Evolutionary conservation across 1,140 invertebrate genomes (phyloP), one percentile per base, ranked within the genome.

Genomic region (Lutraria rhynchaena): DNA sequence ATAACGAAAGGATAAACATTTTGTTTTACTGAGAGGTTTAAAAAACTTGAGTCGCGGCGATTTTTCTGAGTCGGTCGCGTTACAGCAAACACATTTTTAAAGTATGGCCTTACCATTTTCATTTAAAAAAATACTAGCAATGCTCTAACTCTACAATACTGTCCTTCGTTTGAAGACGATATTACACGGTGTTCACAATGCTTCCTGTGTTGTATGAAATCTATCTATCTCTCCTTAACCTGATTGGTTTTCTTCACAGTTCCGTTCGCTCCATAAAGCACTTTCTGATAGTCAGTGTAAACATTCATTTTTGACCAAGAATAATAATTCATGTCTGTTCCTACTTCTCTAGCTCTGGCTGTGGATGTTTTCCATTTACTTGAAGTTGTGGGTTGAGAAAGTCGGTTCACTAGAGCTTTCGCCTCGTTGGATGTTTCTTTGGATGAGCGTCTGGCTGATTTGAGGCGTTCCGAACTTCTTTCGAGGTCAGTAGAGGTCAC

Each of bases 231-330:
- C 49, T 67, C 63, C 24, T 67, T 67, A 13, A 44, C 29, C 19
- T 27, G 44, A 22, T 67, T 67, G 31, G 35, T 29, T 24, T 49
- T 53, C 46, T 70, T 80, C 1, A 29, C 51, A 13, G 53, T 55
- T 11, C 76, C 76, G 22, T 80, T 80, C 1, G 31, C 65, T 0
- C 65, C 65, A 46, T 80, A 80, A 11, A 80, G 1, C 3, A 80
- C 76, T 27, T 22, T 46, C 27, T 67, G 53, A 35, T 80, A 70
- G 37, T 80, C 76, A 60, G 69, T 80, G 51, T 80, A 80, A n/a
- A 80, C 76, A 33, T 80, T 80, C 76, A 80, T 80, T 35, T 49
- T 69, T 7, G 76, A 57, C 76, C 76, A 80, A 11, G 76, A 80
- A n/a, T 80, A 80, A 37, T 67, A 80, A 35, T 80, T 80, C 76